phyloP scores from a whole-genome alignment of 1,140 invertebrate genomes.

The Diorhabda sublineata region DNA sequence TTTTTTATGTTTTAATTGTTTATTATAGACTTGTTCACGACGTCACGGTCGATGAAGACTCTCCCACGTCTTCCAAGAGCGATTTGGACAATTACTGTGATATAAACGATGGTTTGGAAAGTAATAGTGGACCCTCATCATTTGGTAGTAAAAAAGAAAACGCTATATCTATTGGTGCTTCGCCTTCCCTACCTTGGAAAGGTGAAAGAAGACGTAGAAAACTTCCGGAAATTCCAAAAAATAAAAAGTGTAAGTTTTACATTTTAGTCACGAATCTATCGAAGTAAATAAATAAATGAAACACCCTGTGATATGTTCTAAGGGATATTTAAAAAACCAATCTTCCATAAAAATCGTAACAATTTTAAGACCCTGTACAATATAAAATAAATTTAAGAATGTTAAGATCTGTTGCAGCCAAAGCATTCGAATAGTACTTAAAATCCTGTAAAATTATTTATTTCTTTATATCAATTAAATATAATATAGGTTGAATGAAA shows the following conservation, averaged over 20 bases:
- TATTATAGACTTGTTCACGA: conserved; percentile 67
- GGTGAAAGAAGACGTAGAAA: conserved; percentile 70
- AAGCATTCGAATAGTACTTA: no score
- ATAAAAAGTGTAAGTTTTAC: conserved; percentile 69
- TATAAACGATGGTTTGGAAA: conserved; percentile 31
- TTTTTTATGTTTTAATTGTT: neutral
- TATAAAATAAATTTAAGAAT: no score
- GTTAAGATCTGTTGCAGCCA: no score
- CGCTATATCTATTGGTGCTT: conserved; percentile 29
- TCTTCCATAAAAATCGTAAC: no score
- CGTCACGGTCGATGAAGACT: conserved; percentile 71
- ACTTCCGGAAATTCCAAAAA: conserved; percentile 82
- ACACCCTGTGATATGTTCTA: no score
- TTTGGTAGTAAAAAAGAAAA: conserved; percentile 18
- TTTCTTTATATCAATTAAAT: no score
- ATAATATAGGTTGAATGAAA: no score
- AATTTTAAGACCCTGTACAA: no score
- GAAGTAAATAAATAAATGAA: neutral
- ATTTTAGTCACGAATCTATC: neutral
- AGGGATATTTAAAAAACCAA: no score
- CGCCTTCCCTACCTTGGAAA: conserved; percentile 35
- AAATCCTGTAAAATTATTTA: no score
- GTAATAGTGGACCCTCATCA: conserved; percentile 12
- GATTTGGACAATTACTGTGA: conserved; percentile 51
- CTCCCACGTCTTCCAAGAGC: conserved; percentile 69